Evolutionary conservation across 2,113 vertebrate species (phyloP).

Genomic region (Melanocharis versteri): DNA sequence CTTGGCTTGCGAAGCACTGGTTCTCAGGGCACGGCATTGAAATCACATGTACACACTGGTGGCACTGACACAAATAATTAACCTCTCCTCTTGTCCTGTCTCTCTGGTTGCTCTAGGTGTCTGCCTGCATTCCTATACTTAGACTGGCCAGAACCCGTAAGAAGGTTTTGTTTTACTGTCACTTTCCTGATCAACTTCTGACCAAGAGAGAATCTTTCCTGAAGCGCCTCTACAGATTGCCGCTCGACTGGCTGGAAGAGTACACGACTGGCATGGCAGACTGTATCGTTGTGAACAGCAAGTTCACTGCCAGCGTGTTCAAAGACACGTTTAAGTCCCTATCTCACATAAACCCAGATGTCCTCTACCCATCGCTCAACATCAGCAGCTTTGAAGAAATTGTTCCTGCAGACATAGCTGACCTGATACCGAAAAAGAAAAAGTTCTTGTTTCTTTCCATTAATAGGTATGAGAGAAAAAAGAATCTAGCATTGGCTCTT

Average conservation of each 20-base stretch:
- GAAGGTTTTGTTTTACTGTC: slow-evolving; percentile 96
- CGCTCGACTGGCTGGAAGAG: slow-evolving; percentile 91
- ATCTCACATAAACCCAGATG: slow-evolving; percentile 76
- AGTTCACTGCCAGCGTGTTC: slow-evolving; percentile 88
- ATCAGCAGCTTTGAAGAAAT: slow-evolving; percentile 78
- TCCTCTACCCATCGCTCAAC: slow-evolving; percentile 94
- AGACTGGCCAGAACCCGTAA: slow-evolving; percentile 84
- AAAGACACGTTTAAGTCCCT: slow-evolving; percentile 87
- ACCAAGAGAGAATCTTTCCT: slow-evolving; percentile 82
- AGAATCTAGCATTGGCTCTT: slow-evolving; percentile 86
- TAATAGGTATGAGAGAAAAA: slow-evolving; percentile 96
- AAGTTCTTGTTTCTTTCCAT: slow-evolving; percentile 90
- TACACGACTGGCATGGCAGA: slow-evolving; percentile 96
- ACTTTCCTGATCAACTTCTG: slow-evolving; percentile 94
- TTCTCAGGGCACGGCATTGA: not conserved
- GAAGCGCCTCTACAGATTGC: slow-evolving; percentile 85
- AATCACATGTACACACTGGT: rapidly evolving
- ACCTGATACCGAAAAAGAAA: slow-evolving; percentile 78
- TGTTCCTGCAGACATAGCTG: slow-evolving; percentile 68
- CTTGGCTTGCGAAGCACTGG: not conserved
- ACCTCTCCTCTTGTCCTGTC: rapidly evolving
- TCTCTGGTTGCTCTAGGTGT: slow-evolving; percentile 78
- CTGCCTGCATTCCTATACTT: slow-evolving; percentile 91
- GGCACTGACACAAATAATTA: not conserved
- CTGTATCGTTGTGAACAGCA: slow-evolving; percentile 92